phyloP scores from a whole-genome alignment of 2,113 vertebrate species.

The Pseudorectes ferrugineus region DNA sequence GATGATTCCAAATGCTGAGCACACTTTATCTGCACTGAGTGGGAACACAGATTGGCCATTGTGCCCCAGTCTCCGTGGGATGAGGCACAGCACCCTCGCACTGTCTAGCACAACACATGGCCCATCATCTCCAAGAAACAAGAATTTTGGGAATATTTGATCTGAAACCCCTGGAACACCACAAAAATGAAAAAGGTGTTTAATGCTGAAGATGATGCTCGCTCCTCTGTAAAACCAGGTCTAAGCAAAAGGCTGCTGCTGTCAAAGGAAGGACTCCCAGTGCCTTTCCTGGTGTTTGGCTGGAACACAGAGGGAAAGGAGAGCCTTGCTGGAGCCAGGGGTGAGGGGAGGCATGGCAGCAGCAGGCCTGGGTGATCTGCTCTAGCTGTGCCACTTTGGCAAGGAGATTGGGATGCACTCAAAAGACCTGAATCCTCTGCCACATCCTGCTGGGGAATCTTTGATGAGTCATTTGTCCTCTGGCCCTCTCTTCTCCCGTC shows the following conservation, averaged over 20 bases:
- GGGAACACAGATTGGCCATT: not conserved
- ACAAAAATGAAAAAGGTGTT: not conserved
- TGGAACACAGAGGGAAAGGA: not conserved
- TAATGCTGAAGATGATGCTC: not conserved
- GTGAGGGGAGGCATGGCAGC: accelerated
- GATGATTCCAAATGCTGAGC: not conserved
- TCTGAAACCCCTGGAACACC: not conserved
- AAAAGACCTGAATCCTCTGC: accelerated
- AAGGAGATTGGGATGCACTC: not conserved
- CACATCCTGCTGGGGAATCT: not conserved
- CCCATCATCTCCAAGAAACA: not conserved
- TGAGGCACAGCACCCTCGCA: not conserved
- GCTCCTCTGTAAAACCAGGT: not conserved
- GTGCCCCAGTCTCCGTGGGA: not conserved
- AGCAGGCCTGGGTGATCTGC: not conserved
- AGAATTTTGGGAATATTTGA: not conserved
- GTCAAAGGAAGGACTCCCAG: not conserved
- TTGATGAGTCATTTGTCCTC: not conserved
- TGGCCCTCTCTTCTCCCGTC: not conserved
- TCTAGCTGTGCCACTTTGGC: not conserved
- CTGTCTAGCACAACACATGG: not conserved
- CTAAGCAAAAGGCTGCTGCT: not conserved
- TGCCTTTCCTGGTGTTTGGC: not conserved
- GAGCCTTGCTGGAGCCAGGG: not conserved
- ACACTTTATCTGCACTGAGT: not conserved